Base-by-base conservation (phyloP, 2,888 invertebrate species). In the Zootermopsis nevadensis region DNA sequence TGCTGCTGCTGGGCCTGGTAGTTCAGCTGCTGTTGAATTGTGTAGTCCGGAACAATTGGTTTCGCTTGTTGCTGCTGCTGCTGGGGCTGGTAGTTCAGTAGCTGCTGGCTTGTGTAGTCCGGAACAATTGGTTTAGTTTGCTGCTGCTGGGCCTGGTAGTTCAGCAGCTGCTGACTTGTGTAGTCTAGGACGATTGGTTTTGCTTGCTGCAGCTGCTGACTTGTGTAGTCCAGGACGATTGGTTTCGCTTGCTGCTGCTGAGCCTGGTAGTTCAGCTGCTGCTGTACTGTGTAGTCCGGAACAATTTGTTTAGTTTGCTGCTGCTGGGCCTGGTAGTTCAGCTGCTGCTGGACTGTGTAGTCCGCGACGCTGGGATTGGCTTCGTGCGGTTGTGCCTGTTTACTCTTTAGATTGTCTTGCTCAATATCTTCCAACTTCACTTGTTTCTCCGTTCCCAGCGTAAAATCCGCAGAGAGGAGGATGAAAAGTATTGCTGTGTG, bases 381-480 rank as follows among this genome's bases (percentile, higher is more conserved):
- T 4, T 33, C 38, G 42, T 84, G 81, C 42, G 81, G 84, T 42
- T 85, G 83, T 1, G 42, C 72, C 69, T 84, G 80, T 88, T 94
- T 93, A 86, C 91, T 92, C 81, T 92, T 91, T 81, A 93, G 88
- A 87, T 93, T 94, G 87, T 95, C 95, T 55, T 92, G 91, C 88
- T 95, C 95, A 85, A 95, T 94, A 88, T 95, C 95, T 88, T 95
- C 94, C 77, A 95, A 89, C 86, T 94, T 93, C 83, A 94, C 91
- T 89, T 94, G 94, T 88, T 93, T 92, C 83, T 93, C 93, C 7
- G 80, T 82, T 33, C 69, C 84, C 60, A 60, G 19, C 35, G 42
- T 72, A 2, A 79, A 31, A 35, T 60, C 60, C 33, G 38, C 22
- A 0, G 35, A 27, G 24, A 76, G 35, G 27, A 80, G 19, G 19